Evolutionary conservation across 1,140 invertebrate species (phyloP), one percentile per base, ranked within the genome.

Genomic region (Drosophila pruinosa): DNA sequence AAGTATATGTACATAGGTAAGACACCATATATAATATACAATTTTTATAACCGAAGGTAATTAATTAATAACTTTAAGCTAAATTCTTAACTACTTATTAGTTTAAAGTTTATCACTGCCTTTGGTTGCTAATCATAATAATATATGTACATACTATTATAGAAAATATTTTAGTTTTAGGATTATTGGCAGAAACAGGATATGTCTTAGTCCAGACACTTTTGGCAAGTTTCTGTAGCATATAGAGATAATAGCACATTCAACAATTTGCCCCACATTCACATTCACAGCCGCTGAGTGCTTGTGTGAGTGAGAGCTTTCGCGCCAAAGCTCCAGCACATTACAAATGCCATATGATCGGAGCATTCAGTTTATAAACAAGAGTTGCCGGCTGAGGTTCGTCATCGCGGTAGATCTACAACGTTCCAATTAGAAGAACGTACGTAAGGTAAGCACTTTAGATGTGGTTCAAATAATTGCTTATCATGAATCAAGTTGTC

Each of bases 321-420:
- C 28, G 24, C 14, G 14, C 12, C 8, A 67, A 82, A 82, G 79
- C 79, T 75, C 3, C 34, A 17, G 14, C 26, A 28, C 10, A 10
- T 19, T 21, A 22, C 17, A 58, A 75, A 28, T 34, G 6, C 68
- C 68, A 73, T 78, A 83, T 75, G 79, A 83, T 83, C 75, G 39
- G 21, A 48, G n/a, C 24, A 22, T 52, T 86, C 72, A 85, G 73
- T 86, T 81, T 81, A 81, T 75, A 88, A 86, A 81, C 81, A 86
- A 78, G 73, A 19, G 8, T 78, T 28, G 74, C 54, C 82, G 73
- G 77, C 19, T 50, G 56, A 34, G 6, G 78, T 57, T 65, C 48
- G 61, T 24, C 15, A 15, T 14, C 39, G 38, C 38, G 69, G 47
- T 34, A 36, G 24, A 26, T 17, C 17, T 56, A 28, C 26, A 15